A percentile compares a stretch with the other conserved stretches of the same genome.
These are phyloP conservation scores for Oplegnathus fasciatus DNA, from an alignment of 2,113 vertebrate species.

Conservation along the genomic window DNA sequence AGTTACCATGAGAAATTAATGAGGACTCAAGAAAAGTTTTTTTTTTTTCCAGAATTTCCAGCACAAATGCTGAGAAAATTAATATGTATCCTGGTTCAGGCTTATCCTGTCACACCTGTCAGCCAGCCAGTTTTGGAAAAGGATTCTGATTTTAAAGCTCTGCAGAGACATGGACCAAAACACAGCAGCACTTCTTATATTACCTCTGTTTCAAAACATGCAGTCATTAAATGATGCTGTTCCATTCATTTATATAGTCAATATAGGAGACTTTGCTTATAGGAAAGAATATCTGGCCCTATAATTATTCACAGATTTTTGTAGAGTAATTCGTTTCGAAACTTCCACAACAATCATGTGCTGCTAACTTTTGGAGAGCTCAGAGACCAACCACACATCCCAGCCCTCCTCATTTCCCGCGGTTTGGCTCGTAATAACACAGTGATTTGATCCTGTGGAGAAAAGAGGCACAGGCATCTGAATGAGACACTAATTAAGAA, in stretches of 20 bases:
- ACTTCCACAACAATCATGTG: constrained; percentile 44
- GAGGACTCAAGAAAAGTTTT: constrained; percentile 36
- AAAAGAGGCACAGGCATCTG: constrained; percentile 49
- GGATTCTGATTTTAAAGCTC: constrained; percentile 41
- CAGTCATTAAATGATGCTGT: not conserved
- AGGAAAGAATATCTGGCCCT: not conserved
- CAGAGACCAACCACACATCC: not conserved
- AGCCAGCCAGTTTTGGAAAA: constrained; percentile 17
- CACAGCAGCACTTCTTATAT: constrained; percentile 12
- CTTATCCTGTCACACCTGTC: constrained; percentile 28
- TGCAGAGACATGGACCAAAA: constrained; percentile 10
- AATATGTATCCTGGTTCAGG: constrained; percentile 17
- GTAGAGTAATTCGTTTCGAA: not conserved
- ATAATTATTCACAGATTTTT: constrained; percentile 1
- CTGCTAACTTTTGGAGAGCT: constrained; percentile 38
- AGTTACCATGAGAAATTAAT: constrained; percentile 67
- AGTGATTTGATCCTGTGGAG: constrained; percentile 62
- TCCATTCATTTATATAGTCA: not conserved
- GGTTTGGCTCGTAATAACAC: constrained; percentile 56
- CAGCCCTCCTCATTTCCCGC: constrained; percentile 13
- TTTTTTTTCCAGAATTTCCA: not conserved
- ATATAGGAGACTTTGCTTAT: not conserved
- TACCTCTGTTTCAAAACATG: constrained; percentile 8
- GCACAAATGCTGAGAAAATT: constrained; percentile 27
- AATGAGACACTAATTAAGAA: constrained; percentile 75